phyloP scores from a whole-genome alignment of 2,888 invertebrate genomes.

The Acronicta alni region DNA sequence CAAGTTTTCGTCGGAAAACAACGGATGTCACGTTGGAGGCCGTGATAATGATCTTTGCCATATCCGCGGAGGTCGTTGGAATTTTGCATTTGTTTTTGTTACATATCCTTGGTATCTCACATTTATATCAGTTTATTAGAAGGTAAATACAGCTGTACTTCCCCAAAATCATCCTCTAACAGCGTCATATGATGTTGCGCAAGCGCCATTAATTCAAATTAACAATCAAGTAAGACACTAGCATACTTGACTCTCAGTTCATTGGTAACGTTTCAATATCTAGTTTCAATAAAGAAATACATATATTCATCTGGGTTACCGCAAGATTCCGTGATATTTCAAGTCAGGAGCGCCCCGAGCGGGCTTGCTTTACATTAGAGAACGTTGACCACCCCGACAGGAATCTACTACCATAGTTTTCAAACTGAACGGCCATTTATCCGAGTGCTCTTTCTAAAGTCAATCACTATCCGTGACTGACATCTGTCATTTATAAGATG shows the following conservation, averaged over 20 bases:
- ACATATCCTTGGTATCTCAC: slow-evolving; percentile 40
- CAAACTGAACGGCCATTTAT: slow-evolving; percentile 72
- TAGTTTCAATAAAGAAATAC: slow-evolving; percentile 58
- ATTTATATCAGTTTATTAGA: slow-evolving; percentile 22
- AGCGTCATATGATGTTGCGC: slow-evolving; percentile 6
- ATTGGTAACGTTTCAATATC: slow-evolving; percentile 48
- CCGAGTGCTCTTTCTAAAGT: slow-evolving; percentile 66
- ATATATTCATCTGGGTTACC: slow-evolving; percentile 73
- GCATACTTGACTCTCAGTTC: slow-evolving; percentile 20
- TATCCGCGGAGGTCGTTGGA: slow-evolving; percentile 62
- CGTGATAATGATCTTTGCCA: slow-evolving; percentile 71
- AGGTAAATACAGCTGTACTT: slow-evolving; percentile 31
- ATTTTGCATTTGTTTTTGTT: slow-evolving; percentile 63
- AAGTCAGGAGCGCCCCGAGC: slow-evolving; percentile 81
- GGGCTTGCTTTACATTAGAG: slow-evolving; percentile 77
- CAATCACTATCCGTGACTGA: slow-evolving; percentile 66
- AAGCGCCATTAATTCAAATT: slow-evolving; percentile 33
- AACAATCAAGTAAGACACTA: slow-evolving; percentile 35
- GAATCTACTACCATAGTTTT: slow-evolving; percentile 64
- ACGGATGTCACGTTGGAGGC: slow-evolving; percentile 77
- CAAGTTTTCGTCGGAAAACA: slow-evolving; percentile 72
- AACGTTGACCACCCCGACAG: slow-evolving; percentile 78
- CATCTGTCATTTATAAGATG: slow-evolving; percentile 69
- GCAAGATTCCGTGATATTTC: slow-evolving; percentile 80
- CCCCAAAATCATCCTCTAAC: slow-evolving; percentile 11